These are phyloP conservation scores for Ectemnius lituratus DNA, from an alignment of 2,888 invertebrate genomes.

Conservation along the genomic window DNA sequence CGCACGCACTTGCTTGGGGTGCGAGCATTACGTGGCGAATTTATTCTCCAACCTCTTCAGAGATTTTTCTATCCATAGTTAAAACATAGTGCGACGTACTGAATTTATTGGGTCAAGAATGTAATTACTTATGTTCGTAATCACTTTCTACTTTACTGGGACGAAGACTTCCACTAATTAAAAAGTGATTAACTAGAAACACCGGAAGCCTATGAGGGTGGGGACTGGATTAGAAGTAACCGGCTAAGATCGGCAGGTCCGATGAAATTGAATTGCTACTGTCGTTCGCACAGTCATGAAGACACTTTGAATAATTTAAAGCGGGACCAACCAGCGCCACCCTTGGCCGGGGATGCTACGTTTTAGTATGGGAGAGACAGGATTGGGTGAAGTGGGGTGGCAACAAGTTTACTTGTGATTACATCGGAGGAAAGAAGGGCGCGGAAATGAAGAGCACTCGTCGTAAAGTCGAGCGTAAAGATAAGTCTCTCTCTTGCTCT, in stretches of 20 bases:
- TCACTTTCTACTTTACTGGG: not conserved
- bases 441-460: conserved; percentile 42
- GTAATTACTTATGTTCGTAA: too few species aligned
- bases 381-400: not conserved
- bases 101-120: too few species aligned
- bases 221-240: conserved; percentile 29
- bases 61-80: too few species aligned
- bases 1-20: not conserved
- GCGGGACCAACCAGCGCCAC: conserved; percentile 1
- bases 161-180: conserved; percentile 8
- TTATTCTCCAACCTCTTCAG: too few species aligned
- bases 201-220: too few species aligned
- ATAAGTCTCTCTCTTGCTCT: not conserved
- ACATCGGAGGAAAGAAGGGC: conserved; percentile 44
- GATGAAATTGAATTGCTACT: conserved; percentile 51
- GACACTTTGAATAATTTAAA: conserved; percentile 56
- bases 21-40: too few species aligned
- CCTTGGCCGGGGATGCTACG: conserved; percentile 28
- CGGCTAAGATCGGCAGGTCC: conserved; percentile 12
- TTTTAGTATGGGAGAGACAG: conserved; percentile 21
- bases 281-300: conserved; percentile 30
- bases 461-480: conserved; percentile 42
- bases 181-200: conserved; percentile 5
- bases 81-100: too few species aligned
- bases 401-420: conserved; percentile 52